A percentile compares a stretch with the other conserved stretches of the same genome.
These are phyloP conservation scores for Silurus asotus DNA, from an alignment of 2,113 vertebrate species.

Conservation along the genomic window DNA sequence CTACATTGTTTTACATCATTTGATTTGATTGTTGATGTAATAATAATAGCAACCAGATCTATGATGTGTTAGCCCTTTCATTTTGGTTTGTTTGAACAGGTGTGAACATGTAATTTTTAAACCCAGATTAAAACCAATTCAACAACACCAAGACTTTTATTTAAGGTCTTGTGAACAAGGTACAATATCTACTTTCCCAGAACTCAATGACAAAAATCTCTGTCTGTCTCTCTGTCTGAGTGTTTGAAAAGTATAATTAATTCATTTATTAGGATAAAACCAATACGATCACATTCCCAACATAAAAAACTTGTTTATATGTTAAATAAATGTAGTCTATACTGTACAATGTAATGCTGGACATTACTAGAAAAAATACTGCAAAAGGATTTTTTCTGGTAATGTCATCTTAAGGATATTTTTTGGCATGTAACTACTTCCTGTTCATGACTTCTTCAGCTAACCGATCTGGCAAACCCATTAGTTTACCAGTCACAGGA, in stretches of 20 bases:
- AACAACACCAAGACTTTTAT: neutral
- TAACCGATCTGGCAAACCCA: slow-evolving; percentile 58
- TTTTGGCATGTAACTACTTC: slow-evolving; percentile 54
- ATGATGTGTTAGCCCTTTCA: neutral
- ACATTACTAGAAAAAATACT: slow-evolving; percentile 16
- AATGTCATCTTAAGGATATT: slow-evolving; percentile 14
- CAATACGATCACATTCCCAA: neutral
- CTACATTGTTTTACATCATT: neutral
- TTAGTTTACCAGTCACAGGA: slow-evolving; percentile 61
- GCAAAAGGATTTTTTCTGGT: neutral
- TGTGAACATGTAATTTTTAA: neutral
- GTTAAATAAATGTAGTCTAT: neutral
- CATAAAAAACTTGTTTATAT: neutral
- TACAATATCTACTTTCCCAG: neutral
- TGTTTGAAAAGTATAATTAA: neutral
- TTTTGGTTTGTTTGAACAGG: neutral
- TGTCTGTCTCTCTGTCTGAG: too few relatives aligned
- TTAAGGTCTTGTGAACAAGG: neutral
- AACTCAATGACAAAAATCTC: neutral
- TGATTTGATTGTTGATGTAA: neutral
- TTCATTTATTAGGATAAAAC: neutral
- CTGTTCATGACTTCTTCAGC: slow-evolving; percentile 65
- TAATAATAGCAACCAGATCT: neutral
- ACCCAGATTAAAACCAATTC: neutral
- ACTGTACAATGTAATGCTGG: neutral